Evolutionary conservation across 2,797 vertebrate genomes (phyloP).

Genomic region (Halcyon badia): DNA sequence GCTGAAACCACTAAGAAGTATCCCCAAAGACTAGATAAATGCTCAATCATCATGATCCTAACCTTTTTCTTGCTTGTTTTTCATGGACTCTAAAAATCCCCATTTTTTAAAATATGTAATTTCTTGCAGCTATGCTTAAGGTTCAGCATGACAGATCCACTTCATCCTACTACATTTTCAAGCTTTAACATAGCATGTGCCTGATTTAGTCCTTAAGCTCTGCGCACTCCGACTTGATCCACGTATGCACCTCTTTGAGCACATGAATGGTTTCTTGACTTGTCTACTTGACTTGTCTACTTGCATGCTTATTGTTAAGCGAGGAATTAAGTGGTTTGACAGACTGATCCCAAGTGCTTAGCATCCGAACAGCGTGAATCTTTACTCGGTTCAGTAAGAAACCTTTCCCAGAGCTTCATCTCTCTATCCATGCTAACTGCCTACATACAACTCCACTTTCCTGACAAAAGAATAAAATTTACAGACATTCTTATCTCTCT

Average conservation of each 20-base stretch:
- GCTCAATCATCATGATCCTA: background rate
- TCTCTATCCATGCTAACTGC: background rate
- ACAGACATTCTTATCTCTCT: background rate
- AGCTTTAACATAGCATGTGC: background rate
- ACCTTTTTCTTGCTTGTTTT: background rate
- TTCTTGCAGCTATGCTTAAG: background rate
- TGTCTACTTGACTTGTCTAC: constrained; percentile 40
- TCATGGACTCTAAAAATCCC: background rate
- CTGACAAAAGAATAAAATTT: background rate
- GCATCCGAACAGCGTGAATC: constrained; percentile 12
- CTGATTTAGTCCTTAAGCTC: background rate
- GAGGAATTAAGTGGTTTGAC: constrained; percentile 42
- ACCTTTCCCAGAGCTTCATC: background rate
- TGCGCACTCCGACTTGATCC: background rate
- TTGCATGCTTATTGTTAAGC: background rate
- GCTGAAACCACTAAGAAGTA: background rate
- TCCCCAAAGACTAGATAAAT: background rate
- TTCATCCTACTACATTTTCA: background rate
- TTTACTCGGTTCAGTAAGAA: background rate
- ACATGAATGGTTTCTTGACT: constrained; percentile 44
- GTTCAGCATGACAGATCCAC: background rate
- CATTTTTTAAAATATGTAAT: background rate
- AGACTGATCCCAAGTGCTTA: constrained; percentile 45
- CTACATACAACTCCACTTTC: background rate
- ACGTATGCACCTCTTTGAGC: background rate